phyloP scores from a whole-genome alignment of 2,113 vertebrate species.

The Anser cygnoides region DNA sequence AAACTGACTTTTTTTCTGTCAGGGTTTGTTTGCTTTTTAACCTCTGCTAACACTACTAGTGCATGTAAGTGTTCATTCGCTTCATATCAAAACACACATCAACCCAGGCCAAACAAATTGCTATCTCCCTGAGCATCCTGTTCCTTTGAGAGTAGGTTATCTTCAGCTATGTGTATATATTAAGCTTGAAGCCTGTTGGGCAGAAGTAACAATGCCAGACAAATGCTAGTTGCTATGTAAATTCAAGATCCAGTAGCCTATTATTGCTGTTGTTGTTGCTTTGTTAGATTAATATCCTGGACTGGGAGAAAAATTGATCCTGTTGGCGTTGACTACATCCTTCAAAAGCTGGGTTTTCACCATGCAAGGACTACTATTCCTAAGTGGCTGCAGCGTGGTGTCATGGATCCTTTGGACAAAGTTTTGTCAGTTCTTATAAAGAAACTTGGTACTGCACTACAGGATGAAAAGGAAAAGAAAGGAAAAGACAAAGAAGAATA shows the following conservation, averaged over 20 bases:
- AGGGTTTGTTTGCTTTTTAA: background rate
- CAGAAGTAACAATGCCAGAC: background rate
- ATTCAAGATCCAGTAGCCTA: background rate
- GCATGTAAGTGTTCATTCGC: background rate
- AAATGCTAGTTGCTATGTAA: background rate
- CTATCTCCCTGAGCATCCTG: background rate
- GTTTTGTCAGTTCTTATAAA: slow-evolving; percentile 97
- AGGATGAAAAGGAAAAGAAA: slow-evolving; percentile 96
- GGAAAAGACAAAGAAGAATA: slow-evolving; percentile 94
- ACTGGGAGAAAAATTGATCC: slow-evolving; percentile 98
- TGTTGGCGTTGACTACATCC: slow-evolving; percentile 97
- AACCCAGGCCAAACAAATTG: background rate
- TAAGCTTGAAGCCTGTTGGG: background rate
- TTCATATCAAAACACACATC: background rate
- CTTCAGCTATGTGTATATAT: background rate
- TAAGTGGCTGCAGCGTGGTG: slow-evolving; percentile 98
- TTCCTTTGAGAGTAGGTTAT: background rate
- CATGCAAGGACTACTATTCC: slow-evolving; percentile 99
- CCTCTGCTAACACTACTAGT: background rate
- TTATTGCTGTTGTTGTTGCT: background rate
- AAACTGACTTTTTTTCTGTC: background rate
- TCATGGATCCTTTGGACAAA: slow-evolving; percentile 99
- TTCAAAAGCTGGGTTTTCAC: slow-evolving; percentile 97
- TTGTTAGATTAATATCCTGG: slow-evolving; percentile 94
- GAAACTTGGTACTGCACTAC: slow-evolving; percentile 93